phyloP scores from a whole-genome alignment of 2,113 vertebrate genomes.

The Heterochromis multidens region DNA sequence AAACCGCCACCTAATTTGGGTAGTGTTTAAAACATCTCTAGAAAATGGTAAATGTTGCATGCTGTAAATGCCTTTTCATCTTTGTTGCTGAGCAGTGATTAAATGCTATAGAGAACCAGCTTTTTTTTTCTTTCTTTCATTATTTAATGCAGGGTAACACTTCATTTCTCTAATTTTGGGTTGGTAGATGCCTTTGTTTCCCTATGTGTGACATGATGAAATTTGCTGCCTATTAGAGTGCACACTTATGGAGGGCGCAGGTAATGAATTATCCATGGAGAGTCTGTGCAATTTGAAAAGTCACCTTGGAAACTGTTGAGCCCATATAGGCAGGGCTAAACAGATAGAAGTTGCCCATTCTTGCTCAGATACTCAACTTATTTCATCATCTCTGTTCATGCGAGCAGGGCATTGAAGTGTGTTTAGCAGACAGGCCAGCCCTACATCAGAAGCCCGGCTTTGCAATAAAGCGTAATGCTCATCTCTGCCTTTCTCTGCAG shows the following conservation, averaged over 20 bases:
- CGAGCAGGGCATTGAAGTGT: constrained; percentile 62
- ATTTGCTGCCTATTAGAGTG: constrained; percentile 64
- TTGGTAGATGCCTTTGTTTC: constrained; percentile 57
- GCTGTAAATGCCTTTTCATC: neutral
- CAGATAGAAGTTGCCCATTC: constrained; percentile 64
- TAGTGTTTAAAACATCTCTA: neutral
- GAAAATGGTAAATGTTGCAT: neutral
- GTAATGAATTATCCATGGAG: constrained; percentile 70
- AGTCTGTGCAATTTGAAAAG: constrained; percentile 67
- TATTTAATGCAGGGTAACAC: neutral
- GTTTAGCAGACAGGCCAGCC: constrained; percentile 66
- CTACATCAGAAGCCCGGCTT: constrained; percentile 64
- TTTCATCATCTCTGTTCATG: constrained; percentile 73
- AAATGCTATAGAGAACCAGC: neutral
- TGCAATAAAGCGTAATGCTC: constrained; percentile 71
- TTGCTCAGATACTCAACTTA: constrained; percentile 71
- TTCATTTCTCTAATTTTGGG: constrained; percentile 35
- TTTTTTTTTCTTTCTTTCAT: neutral
- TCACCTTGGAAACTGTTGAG: constrained; percentile 75
- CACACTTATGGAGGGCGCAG: constrained; percentile 54
- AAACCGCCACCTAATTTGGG: neutral
- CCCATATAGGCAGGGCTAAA: constrained; percentile 54
- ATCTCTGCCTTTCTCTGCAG: constrained; percentile 68
- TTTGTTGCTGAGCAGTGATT: neutral
- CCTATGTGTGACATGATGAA: constrained; percentile 60